phyloP scores from a whole-genome alignment of 2,797 vertebrate genomes.

The Chaetophractus vellerosus region DNA sequence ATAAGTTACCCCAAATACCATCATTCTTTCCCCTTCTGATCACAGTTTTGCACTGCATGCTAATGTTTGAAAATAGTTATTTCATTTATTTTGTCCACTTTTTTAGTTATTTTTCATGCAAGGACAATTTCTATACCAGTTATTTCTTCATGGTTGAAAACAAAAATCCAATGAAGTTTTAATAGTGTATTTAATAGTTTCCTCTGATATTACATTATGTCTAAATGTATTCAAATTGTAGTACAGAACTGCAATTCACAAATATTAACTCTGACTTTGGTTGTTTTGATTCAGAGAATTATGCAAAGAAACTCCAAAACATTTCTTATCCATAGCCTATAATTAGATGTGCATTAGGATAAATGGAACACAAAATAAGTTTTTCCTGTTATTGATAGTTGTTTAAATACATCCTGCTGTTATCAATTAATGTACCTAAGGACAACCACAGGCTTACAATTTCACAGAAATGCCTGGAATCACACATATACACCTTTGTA shows the following conservation, averaged over 20 bases:
- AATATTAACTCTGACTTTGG: not conserved
- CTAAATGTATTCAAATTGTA: not conserved
- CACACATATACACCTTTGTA: not conserved
- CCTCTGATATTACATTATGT: not conserved
- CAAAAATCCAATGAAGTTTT: not conserved
- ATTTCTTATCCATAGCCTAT: not conserved
- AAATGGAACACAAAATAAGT: not conserved
- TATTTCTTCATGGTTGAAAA: not conserved
- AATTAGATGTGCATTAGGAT: not conserved
- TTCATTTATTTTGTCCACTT: not conserved
- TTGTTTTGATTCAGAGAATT: slow-evolving; percentile 18
- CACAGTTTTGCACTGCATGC: too few species aligned
- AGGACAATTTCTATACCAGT: not conserved
- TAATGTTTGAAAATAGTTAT: not conserved
- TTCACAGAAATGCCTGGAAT: not conserved
- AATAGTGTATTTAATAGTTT: not conserved
- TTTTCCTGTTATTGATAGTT: not conserved
- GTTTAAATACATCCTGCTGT: not conserved
- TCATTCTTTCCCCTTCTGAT: too few species aligned
- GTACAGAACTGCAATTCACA: not conserved
- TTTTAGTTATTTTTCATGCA: not conserved
- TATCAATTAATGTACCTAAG: not conserved
- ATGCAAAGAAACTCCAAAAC: not conserved
- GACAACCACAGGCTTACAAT: not conserved
- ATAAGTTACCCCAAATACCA: too few species aligned